Percentiles rank a stretch among this genome's conserved stretches.
Evolutionary conservation across 2,113 vertebrate genomes (phyloP).

Genomic region (Melospiza georgiana): DNA sequence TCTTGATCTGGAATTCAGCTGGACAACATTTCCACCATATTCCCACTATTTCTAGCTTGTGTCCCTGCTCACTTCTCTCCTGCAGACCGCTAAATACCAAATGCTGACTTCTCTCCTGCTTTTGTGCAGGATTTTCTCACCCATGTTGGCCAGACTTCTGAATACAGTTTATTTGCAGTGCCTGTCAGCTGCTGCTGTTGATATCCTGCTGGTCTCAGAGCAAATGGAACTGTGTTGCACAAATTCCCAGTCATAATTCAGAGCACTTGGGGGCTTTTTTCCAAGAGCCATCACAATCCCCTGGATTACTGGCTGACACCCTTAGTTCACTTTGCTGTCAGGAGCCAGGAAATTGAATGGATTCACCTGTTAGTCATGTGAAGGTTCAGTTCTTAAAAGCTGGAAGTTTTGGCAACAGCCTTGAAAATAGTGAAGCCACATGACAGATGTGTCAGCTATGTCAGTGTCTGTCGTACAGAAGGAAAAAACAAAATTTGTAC

Average conservation of each 20-base stretch:
- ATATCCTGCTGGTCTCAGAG: background rate
- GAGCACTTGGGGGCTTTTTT: background rate
- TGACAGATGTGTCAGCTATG: background rate
- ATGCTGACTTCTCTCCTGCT: background rate
- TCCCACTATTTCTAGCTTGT: background rate
- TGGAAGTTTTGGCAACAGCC: background rate
- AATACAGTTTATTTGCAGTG: background rate
- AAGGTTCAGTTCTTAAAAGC: background rate
- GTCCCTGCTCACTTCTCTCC: background rate
- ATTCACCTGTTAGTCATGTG: background rate
- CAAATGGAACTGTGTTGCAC: background rate
- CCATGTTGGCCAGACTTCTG: rapidly evolving
- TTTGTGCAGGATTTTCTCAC: background rate
- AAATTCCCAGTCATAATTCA: background rate
- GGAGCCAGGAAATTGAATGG: background rate
- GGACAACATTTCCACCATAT: background rate
- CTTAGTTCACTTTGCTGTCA: background rate
- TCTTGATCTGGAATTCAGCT: background rate
- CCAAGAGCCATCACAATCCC: background rate
- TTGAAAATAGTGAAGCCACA: background rate
- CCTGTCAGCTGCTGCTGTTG: background rate
- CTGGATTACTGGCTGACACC: background rate
- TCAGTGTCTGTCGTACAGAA: background rate
- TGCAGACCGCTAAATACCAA: background rate
- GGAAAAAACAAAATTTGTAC: background rate